Conservation (phyloP, 2,113 vertebrate species). For the Galeopterus variegatus region DNA sequence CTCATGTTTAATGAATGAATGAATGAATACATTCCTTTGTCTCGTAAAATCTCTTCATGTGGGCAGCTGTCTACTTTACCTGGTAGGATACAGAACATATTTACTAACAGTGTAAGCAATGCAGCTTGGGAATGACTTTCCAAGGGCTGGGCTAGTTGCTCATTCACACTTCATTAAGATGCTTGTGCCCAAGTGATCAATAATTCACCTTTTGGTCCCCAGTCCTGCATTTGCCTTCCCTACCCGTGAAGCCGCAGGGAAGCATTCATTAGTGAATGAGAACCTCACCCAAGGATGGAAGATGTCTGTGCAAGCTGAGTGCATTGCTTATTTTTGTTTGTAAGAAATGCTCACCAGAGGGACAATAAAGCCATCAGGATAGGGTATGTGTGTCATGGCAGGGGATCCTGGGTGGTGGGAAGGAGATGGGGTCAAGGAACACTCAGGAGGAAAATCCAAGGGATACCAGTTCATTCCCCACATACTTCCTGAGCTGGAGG, state of each 20-base stretch:
- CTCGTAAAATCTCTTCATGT: not conserved
- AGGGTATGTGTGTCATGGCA: not conserved
- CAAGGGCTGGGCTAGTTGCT: not conserved
- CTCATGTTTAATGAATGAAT: not conserved
- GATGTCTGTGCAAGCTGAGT: not conserved
- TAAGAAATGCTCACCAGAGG: conserved; percentile 19
- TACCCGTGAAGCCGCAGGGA: conserved; percentile 23
- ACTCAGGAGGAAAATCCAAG: not conserved
- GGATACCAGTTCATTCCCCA: not conserved
- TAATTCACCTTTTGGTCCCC: conserved; percentile 43
- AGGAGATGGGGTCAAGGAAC: not conserved
- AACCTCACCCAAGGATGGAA: not conserved
- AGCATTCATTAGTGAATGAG: conserved; percentile 45
- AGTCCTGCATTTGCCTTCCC: not conserved
- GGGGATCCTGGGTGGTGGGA: not conserved
- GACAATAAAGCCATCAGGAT: not conserved
- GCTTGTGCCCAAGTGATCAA: conserved; percentile 32
- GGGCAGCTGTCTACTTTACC: not conserved
- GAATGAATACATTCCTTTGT: not conserved
- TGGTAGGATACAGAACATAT: not conserved
- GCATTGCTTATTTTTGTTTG: conserved; percentile 20
- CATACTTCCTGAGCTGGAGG: not conserved
- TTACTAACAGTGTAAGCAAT: conserved; percentile 58
- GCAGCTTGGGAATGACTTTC: conserved; percentile 48
- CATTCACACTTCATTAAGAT: conserved; percentile 58